Evolutionary conservation across 2,113 vertebrate species (phyloP).

Genomic region (Prunella fulvescens): DNA sequence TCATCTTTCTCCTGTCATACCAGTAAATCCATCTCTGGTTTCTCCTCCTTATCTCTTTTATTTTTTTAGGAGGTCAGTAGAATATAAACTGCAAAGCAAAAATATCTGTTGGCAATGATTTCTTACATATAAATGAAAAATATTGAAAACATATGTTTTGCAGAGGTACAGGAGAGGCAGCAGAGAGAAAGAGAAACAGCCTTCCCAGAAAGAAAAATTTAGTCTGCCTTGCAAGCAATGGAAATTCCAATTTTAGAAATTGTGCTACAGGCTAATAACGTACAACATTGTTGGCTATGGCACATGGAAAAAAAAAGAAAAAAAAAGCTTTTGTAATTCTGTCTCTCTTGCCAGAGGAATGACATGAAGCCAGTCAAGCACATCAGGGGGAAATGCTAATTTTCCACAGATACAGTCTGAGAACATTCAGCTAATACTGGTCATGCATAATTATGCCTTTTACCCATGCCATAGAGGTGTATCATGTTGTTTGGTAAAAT

Average conservation of each 20-base stretch:
- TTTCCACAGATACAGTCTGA: conserved; percentile 7
- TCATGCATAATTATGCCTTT: background rate
- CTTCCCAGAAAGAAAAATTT: conserved; percentile 13
- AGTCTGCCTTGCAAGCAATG: conserved; percentile 50
- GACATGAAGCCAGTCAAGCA: background rate
- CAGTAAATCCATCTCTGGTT: background rate
- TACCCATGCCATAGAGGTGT: background rate
- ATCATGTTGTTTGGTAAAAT: background rate
- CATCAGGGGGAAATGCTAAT: background rate
- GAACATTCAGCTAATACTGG: background rate
- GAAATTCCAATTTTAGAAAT: conserved; percentile 57
- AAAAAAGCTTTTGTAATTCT: conserved; percentile 33
- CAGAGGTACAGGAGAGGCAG: background rate
- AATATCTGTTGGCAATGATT: background rate
- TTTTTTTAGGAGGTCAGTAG: background rate
- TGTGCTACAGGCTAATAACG: background rate
- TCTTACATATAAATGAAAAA: background rate
- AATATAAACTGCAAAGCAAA: conserved; percentile 1
- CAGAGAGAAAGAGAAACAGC: background rate
- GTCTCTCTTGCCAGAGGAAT: background rate
- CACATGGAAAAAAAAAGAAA: background rate
- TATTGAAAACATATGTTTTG: conserved; percentile 15
- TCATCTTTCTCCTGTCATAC: background rate
- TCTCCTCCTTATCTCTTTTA: background rate
- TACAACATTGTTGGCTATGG: conserved; percentile 38